Evolutionary conservation across 2,113 vertebrate genomes (phyloP), one percentile per base, ranked within the genome.

Genomic region (Caracal caracal): DNA sequence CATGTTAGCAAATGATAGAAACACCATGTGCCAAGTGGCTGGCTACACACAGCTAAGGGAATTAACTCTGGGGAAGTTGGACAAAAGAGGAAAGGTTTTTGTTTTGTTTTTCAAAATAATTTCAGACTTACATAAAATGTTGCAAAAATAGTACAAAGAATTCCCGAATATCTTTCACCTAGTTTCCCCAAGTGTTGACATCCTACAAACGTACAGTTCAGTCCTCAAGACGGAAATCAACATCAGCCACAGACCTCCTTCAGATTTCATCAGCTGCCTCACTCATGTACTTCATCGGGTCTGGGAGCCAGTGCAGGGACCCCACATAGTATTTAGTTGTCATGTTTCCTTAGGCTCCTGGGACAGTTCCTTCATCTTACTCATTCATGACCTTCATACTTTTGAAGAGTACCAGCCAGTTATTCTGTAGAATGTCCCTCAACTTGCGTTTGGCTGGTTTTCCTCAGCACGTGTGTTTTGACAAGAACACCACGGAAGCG

Each of bases 51-150:
- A 51, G 70, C 68, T 59, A 16, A 11, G 6, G 19, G 24, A 20
- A 30, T 78, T 68, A 82, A 82, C 51, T 28, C 79, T 40, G n/a
- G 43, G 90, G 66, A 65, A 66, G 35, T 26, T 15, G 30, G 65
- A 51, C 22, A 59, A 56, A 71, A 85, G 75, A 65, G 49, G 59
- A 75, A 65, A 59, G 5, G n/a, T 53, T 95, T 70, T 47, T 59
- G 56, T 80, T 84, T 78, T 84, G 68, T 51, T 88, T 96, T 83
- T n/a, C 26, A 26, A 81, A 85, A 92, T 92, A 56, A 90, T 79
- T 94, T 94, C 12, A 51, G 51, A 71, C 80, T 53, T 82, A 37
- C 8, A 51, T 30, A 94, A 94, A 80, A 40, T 61, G 49, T 40
- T 90, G 16, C 63, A 71, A 61, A 96, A 94, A 86, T 35, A 82